Percentiles rank a stretch among this genome's conserved stretches.
phyloP scores from a whole-genome alignment of 2,113 vertebrate genomes.

The Phalacrocorax carbo region DNA sequence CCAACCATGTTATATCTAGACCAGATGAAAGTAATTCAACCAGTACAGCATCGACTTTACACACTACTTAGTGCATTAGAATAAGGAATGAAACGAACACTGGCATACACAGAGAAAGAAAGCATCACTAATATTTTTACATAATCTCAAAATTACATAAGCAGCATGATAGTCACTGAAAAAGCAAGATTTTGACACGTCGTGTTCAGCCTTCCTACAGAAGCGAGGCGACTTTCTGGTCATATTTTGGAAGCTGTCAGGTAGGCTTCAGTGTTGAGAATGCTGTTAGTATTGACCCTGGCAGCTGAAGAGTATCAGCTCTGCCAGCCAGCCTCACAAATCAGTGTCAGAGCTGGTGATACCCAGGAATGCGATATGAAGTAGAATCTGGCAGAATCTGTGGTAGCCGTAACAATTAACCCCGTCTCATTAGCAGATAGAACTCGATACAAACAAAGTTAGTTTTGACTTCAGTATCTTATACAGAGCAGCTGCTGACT shows the following conservation, averaged over 20 bases:
- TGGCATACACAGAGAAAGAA: background rate
- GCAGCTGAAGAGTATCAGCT: background rate
- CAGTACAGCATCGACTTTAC: background rate
- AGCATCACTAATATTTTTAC: background rate
- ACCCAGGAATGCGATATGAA: background rate
- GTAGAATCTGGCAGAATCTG: background rate
- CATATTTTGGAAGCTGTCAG: background rate
- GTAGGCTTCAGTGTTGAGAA: background rate
- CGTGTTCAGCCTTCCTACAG: background rate
- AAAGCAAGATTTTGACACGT: background rate
- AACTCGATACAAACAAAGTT: background rate
- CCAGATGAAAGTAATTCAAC: background rate
- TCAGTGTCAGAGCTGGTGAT: background rate
- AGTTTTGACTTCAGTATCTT: background rate
- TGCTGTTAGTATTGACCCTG: background rate
- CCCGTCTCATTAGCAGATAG: background rate
- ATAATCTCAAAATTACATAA: background rate
- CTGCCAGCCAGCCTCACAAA: background rate
- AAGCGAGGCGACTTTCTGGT: background rate
- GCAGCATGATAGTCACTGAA: background rate
- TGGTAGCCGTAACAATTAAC: background rate
- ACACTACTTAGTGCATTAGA: background rate
- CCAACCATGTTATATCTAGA: background rate
- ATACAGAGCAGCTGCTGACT: background rate
- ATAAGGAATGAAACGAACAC: background rate